A percentile compares a stretch with the other conserved stretches of the same genome.
Evolutionary conservation across 2,888 invertebrate genomes (phyloP).

Genomic region (Hemicrepidius hirtus): DNA sequence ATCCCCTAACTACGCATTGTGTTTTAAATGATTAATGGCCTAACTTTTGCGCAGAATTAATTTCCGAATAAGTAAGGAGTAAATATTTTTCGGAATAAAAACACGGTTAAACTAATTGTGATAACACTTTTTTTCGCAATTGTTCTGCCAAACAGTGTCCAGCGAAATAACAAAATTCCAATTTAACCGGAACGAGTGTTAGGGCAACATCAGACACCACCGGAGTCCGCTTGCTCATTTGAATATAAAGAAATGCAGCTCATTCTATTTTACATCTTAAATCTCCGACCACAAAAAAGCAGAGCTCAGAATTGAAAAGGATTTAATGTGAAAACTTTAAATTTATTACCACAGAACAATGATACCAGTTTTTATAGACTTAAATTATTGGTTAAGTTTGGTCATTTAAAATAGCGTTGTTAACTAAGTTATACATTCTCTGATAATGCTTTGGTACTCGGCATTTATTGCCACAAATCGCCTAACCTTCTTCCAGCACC

Average conservation of each 20-base stretch:
- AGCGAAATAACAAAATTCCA: conserved; percentile 45
- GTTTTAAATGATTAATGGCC: conserved; percentile 62
- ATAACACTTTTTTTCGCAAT: conserved; percentile 39
- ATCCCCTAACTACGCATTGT: conserved; percentile 64
- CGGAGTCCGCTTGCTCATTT: conserved; percentile 64
- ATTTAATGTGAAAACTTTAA: conserved; percentile 73
- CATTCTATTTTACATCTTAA: conserved; percentile 70
- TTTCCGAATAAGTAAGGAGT: too few species aligned
- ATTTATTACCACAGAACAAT: conserved; percentile 73
- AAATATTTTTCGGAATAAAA: conserved; percentile 2
- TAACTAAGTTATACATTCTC: conserved; percentile 68
- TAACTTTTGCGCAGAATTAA: conserved; percentile 12
- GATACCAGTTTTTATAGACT: conserved; percentile 72
- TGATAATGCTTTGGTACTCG: conserved; percentile 64
- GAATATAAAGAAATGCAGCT: conserved; percentile 71
- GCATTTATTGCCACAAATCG: conserved; percentile 52
- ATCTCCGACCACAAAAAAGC: conserved; percentile 66
- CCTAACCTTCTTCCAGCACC: conserved; percentile 26
- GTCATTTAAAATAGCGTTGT: conserved; percentile 69
- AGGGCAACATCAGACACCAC: conserved; percentile 48
- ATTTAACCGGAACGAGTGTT: conserved; percentile 49
- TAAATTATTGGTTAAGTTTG: conserved; percentile 72
- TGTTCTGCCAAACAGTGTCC: conserved; percentile 29
- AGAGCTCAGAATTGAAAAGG: conserved; percentile 70
- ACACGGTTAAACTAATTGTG: conserved; percentile 40